A percentile compares a stretch with the other conserved stretches of the same genome.
phyloP scores from a whole-genome alignment of 92 coral and sea anemone species.

The Epizoanthus stellaris region DNA sequence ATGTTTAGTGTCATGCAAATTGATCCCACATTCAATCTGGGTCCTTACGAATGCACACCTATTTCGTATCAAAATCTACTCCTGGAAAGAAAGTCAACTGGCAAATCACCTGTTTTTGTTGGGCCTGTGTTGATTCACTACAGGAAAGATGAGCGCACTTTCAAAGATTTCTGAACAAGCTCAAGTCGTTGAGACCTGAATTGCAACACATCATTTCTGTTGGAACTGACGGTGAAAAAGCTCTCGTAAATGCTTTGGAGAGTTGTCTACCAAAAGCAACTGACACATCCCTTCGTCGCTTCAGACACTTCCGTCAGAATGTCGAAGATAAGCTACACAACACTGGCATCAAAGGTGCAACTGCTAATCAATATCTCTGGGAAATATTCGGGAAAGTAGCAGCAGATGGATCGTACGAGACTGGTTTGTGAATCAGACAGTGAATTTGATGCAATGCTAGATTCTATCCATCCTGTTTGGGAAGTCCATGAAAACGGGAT shows the following conservation, averaged over 20 bases:
- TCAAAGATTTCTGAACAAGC: slow-evolving; percentile 11
- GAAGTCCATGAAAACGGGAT: slow-evolving; percentile 8
- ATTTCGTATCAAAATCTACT: slow-evolving; percentile 41
- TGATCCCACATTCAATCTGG: slow-evolving; percentile 49
- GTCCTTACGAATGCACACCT: slow-evolving; percentile 47
- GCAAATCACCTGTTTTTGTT: slow-evolving; percentile 46
- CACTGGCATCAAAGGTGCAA: slow-evolving; percentile 31
- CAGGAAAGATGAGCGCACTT: slow-evolving; percentile 33
- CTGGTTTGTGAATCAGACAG: slow-evolving; percentile 38
- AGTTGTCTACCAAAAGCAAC: slow-evolving; percentile 31
- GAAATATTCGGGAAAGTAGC: slow-evolving; percentile 46
- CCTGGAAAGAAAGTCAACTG: slow-evolving; percentile 39
- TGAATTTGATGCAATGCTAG: slow-evolving; percentile 40
- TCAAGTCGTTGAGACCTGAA: slow-evolving; percentile 31
- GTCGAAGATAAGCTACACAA: neutral
- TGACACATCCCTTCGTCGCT: slow-evolving; percentile 29
- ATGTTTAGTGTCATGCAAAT: slow-evolving; percentile 24
- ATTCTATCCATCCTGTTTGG: slow-evolving; percentile 19
- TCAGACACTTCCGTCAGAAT: slow-evolving; percentile 37
- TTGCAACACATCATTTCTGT: slow-evolving; percentile 31
- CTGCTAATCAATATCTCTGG: slow-evolving; percentile 15
- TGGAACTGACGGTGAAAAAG: too few relatives aligned
- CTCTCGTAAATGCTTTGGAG: neutral
- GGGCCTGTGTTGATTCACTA: slow-evolving; percentile 49
- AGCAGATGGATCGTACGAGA: slow-evolving; percentile 39